These are phyloP conservation scores for Festucalex cinctus DNA, from an alignment of 2,113 vertebrate species.

Conservation along the genomic window DNA sequence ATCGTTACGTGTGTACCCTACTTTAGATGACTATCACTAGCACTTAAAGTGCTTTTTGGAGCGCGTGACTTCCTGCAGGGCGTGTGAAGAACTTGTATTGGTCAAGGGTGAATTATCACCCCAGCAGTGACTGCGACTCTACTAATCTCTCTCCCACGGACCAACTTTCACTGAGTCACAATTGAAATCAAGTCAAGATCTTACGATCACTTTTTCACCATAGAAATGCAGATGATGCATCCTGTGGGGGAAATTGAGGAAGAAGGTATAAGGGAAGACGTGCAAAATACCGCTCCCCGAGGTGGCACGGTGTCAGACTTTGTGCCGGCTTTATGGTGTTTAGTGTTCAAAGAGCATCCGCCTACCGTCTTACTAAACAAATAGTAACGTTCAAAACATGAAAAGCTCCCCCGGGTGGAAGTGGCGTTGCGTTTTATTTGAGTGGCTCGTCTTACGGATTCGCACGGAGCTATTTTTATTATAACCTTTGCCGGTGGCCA, in stretches of 20 bases:
- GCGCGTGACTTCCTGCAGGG: constrained; percentile 9
- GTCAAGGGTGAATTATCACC: constrained; percentile 54
- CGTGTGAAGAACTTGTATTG: constrained; percentile 38
- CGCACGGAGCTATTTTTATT: constrained; percentile 62
- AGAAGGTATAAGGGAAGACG: background rate
- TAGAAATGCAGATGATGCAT: background rate
- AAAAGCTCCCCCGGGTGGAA: constrained; percentile 7
- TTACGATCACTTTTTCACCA: background rate
- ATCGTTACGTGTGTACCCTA: background rate
- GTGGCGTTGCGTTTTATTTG: constrained; percentile 42
- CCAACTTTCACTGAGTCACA: constrained; percentile 16
- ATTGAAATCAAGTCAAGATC: constrained; percentile 31
- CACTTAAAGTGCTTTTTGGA: background rate
- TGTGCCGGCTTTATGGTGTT: constrained; percentile 55
- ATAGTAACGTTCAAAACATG: constrained; percentile 45
- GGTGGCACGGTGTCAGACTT: constrained; percentile 53
- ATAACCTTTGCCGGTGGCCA: constrained; percentile 46
- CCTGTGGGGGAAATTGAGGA: background rate
- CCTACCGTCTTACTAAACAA: constrained; percentile 62
- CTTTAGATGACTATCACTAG: background rate
- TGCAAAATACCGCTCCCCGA: background rate
- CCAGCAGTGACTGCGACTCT: constrained; percentile 19
- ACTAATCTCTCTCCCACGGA: constrained; percentile 29
- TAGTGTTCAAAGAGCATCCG: constrained; percentile 58
- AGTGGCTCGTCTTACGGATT: constrained; percentile 57